Percentiles rank a stretch among this genome's conserved stretches.
Evolutionary conservation across 2,888 invertebrate genomes (phyloP).

Genomic region (Aphidoletes aphidimyza): DNA sequence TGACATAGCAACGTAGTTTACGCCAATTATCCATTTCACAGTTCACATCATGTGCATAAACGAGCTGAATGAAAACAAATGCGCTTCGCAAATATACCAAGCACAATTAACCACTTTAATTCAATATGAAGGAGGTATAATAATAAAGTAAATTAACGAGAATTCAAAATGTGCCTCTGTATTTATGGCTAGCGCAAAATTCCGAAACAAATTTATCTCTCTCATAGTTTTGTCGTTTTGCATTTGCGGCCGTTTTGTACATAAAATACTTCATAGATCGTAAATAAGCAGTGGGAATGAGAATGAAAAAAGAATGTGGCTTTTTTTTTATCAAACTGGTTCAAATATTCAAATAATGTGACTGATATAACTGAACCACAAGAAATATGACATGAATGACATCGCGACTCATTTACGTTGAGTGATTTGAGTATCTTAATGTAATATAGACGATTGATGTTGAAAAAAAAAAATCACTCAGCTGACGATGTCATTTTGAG

Average conservation of each 20-base stretch:
- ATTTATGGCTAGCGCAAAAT: background rate
- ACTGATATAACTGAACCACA: background rate
- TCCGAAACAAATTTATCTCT: background rate
- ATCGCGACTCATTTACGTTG: background rate
- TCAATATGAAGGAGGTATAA: background rate
- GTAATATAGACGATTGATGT: too few relatives aligned
- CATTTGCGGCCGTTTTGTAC: too few relatives aligned
- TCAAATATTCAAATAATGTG: background rate
- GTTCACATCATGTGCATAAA: background rate
- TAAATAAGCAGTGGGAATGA: too few relatives aligned
- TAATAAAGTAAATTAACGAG: background rate
- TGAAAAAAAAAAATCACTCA: too few relatives aligned
- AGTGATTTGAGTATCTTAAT: too few relatives aligned
- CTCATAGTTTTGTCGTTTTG: too few relatives aligned
- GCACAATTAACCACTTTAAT: slow-evolving; percentile 18
- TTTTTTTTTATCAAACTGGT: slow-evolving; percentile 5
- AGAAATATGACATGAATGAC: background rate
- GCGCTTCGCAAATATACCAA: background rate
- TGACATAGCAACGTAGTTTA: too few relatives aligned
- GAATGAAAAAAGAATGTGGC: background rate
- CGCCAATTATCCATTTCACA: too few relatives aligned
- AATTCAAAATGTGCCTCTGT: background rate
- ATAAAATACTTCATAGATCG: too few relatives aligned
- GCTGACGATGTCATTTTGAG: too few relatives aligned
- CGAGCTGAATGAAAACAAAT: background rate